Percentiles rank a stretch among this genome's conserved stretches.
Evolutionary conservation across 2,888 invertebrate species (phyloP).

Genomic region (Ophioninae sp.): DNA sequence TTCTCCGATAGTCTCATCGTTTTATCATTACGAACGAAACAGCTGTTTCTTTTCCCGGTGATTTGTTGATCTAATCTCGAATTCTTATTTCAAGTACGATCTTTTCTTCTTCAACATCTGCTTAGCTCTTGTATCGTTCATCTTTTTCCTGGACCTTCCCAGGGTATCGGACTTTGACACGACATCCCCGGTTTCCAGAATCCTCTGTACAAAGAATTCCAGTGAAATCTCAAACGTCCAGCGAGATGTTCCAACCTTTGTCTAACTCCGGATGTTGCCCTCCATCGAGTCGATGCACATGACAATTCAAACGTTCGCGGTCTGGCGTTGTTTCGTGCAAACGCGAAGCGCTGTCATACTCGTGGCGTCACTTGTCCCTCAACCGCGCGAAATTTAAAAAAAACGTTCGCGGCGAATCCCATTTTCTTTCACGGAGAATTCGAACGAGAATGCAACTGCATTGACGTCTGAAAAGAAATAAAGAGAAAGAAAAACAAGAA

Average conservation of each 20-base stretch:
- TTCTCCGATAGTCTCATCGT: background rate
- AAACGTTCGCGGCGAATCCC: background rate
- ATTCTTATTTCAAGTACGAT: background rate
- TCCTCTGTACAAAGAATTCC: background rate
- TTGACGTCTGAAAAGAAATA: background rate
- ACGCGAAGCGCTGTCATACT: background rate
- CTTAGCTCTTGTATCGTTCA: no score
- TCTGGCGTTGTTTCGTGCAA: background rate
- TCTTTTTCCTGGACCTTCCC: background rate
- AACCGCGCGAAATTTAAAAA: background rate
- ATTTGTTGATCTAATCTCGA: background rate
- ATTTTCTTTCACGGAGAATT: background rate
- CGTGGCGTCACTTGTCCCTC: background rate
- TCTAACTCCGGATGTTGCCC: background rate
- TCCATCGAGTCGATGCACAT: background rate
- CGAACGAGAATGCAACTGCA: conserved; percentile 35
- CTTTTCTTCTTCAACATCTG: no score
- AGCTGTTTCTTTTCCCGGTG: background rate
- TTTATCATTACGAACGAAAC: background rate
- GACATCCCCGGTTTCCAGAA: background rate
- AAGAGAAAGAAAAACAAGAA: background rate
- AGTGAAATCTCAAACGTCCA: background rate
- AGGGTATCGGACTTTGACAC: background rate
- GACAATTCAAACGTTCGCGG: background rate
- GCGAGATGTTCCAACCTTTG: background rate